Evolutionary conservation across 2,888 invertebrate species (phyloP).

Genomic region (Crematogaster levior): DNA sequence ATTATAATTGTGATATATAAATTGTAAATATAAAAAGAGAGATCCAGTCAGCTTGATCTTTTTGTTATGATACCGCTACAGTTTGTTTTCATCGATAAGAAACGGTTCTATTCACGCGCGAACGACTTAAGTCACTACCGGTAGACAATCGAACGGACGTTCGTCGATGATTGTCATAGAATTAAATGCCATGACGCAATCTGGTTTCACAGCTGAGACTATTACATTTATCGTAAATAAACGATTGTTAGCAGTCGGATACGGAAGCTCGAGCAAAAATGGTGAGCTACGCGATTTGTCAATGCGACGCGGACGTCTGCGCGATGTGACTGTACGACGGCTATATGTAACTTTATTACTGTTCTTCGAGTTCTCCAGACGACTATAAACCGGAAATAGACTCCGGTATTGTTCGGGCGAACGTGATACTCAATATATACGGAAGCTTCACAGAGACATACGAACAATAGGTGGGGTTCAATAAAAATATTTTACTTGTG

Average conservation of each 20-base stretch:
- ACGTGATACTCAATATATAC: background rate
- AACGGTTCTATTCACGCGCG: background rate
- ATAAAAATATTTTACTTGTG: background rate
- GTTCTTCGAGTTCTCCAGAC: constrained; percentile 11
- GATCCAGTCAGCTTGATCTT: background rate
- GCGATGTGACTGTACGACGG: background rate
- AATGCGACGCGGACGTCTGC: background rate
- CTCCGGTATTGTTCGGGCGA: background rate
- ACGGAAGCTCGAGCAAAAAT: constrained; percentile 27
- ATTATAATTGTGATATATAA: no score
- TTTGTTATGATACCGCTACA: background rate
- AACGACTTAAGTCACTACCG: background rate
- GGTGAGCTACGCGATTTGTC: constrained; percentile 29
- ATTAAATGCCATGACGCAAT: constrained; percentile 38
- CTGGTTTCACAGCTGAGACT: constrained; percentile 15
- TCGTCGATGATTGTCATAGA: constrained; percentile 2
- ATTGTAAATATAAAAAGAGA: background rate
- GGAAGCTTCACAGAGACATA: constrained; percentile 6
- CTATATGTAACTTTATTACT: constrained; percentile 22
- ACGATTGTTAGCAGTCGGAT: constrained; percentile 45
- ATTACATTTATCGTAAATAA: constrained; percentile 48
- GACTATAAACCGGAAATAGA: constrained; percentile 28
- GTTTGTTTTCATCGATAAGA: background rate
- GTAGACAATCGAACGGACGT: constrained; percentile 22
- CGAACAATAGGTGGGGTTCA: background rate